These are phyloP conservation scores for Sphaerophoria taeniata DNA, from an alignment of 2,888 invertebrate species.

Conservation along the genomic window DNA sequence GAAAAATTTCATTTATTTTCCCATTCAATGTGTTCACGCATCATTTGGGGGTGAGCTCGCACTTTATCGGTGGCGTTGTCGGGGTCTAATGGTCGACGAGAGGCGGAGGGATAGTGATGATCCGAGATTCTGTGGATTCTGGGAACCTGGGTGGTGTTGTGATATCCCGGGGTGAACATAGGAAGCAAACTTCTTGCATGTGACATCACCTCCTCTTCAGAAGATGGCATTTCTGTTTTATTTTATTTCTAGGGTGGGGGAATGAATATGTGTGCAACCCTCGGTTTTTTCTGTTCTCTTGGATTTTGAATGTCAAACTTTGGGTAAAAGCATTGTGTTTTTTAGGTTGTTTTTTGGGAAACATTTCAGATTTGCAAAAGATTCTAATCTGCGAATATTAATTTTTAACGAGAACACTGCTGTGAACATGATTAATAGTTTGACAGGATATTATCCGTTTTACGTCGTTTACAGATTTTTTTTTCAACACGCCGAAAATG, in stretches of 20 bases:
- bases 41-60: constrained; percentile 58
- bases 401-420: constrained; percentile 74
- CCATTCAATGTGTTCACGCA: constrained; percentile 66
- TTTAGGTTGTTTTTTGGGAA: constrained; percentile 2
- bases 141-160: constrained; percentile 46
- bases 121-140: neutral
- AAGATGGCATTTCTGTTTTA: constrained; percentile 25
- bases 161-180: constrained; percentile 69
- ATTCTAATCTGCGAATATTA: constrained; percentile 74
- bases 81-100: too few species aligned
- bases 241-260: neutral
- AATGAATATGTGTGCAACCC: constrained; percentile 13
- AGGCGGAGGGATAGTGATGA: neutral
- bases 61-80: too few species aligned
- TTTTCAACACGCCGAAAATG: neutral
- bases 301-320: constrained; percentile 38
- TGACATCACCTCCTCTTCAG: constrained; percentile 71
- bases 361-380: constrained; percentile 62
- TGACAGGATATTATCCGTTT: constrained; percentile 71
- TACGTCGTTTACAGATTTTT: constrained; percentile 38
- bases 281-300: constrained; percentile 2
- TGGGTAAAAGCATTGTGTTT: constrained; percentile 24
- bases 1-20: constrained; percentile 68
- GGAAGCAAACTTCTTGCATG: constrained; percentile 69
- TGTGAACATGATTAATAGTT: constrained; percentile 74